These are phyloP conservation scores for Thalassarche chlororhynchos DNA, from an alignment of 2,113 vertebrate genomes.

Conservation along the genomic window DNA sequence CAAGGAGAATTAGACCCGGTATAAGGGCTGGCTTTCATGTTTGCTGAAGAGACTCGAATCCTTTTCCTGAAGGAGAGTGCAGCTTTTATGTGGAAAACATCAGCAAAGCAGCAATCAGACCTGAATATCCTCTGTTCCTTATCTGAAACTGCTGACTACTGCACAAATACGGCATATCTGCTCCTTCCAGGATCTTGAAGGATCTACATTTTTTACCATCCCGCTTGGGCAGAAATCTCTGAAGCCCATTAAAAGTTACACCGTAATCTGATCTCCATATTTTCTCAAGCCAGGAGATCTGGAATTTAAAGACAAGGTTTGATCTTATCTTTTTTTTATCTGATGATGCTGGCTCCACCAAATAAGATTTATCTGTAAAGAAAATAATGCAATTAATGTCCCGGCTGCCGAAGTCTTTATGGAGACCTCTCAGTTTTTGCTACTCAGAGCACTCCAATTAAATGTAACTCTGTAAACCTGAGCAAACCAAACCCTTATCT, in stretches of 20 bases:
- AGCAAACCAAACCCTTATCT: conserved; percentile 32
- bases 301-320: conserved; percentile 79
- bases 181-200: conserved; percentile 69
- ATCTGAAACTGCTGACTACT: conserved; percentile 77
- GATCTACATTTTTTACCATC: conserved; percentile 3
- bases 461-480: conserved; percentile 54
- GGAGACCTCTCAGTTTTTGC: conserved; percentile 37
- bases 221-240: conserved; percentile 19
- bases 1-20: conserved; percentile 65
- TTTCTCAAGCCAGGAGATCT: conserved; percentile 65
- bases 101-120: conserved; percentile 75
- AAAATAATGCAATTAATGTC: conserved; percentile 72
- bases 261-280: conserved; percentile 47
- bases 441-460: conserved; percentile 40
- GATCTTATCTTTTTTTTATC: conserved; percentile 83
- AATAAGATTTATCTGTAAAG: conserved; percentile 77
- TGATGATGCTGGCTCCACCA: conserved; percentile 77
- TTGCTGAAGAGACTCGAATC: conserved; percentile 72
- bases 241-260: conserved; percentile 20
- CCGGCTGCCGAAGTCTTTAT: background rate
- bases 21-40: conserved; percentile 70
- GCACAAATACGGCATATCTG: conserved; percentile 71
- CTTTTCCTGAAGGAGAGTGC: conserved; percentile 72
- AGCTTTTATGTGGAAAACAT: conserved; percentile 82
- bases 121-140: conserved; percentile 62